A percentile compares a stretch with the other conserved stretches of the same genome.
Conservation (phyloP, 64 coral and sea anemone genomes). For the Acropora yongei region DNA sequence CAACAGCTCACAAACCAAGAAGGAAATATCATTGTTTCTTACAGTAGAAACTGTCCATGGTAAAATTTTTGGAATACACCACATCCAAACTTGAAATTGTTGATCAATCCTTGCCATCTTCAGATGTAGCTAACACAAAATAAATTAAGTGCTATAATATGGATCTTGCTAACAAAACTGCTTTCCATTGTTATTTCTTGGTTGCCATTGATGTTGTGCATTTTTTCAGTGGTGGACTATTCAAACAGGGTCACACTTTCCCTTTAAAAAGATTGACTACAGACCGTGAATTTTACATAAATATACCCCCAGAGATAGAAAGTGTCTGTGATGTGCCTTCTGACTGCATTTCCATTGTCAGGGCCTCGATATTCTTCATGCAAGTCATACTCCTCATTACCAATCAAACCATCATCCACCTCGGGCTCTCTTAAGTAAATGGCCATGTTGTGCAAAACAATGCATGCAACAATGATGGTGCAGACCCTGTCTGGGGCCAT, state of each 20-base stretch:
- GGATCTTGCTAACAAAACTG: too few species aligned
- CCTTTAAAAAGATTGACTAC: background rate
- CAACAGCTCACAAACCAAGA: too few species aligned
- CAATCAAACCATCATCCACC: background rate
- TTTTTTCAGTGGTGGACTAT: background rate
- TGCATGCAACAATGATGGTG: constrained; percentile 10
- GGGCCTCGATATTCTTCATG: background rate
- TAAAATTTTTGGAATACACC: too few species aligned
- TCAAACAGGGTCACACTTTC: background rate
- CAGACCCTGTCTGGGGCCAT: constrained; percentile 24
- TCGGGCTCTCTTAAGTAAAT: background rate
- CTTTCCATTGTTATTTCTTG: too few species aligned
- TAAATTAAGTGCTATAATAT: too few species aligned
- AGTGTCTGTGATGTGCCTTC: background rate
- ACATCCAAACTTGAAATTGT: too few species aligned
- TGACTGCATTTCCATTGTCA: constrained; percentile 6
- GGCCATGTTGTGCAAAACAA: constrained; percentile 4
- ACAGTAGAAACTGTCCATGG: too few species aligned
- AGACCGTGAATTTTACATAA: background rate
- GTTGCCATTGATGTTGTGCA: background rate
- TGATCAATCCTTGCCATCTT: too few species aligned
- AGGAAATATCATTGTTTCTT: too few species aligned
- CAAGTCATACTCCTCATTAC: background rate
- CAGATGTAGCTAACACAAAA: too few species aligned
- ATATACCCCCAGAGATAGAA: background rate